Evolutionary conservation across 2,113 vertebrate genomes (phyloP), one percentile per base, ranked within the genome.

Genomic region (Motacilla tschutschensis): DNA sequence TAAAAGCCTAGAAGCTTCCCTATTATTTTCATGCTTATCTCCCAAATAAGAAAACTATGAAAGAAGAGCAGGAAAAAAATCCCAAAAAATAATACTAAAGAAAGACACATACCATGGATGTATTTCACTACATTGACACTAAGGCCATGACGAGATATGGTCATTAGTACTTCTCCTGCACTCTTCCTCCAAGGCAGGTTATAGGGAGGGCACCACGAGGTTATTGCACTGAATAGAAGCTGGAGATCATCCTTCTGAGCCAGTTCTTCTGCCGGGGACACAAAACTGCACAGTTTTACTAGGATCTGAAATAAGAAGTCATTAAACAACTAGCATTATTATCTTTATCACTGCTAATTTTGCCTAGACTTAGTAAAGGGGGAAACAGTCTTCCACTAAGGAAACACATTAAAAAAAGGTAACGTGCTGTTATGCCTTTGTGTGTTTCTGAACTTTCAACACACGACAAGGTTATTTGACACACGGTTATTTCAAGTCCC

Each of bases 151-250:
- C 99, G 96, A 46, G 99, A 99, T 97, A 99, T 99, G 95, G 99
- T 99, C 97, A 98, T 99, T 19, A 99, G 98, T 36, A 99, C 99
- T 94, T 99, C 99, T n/a, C 98, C 99, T 1, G 99, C 99, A 54
- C 99, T 99, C 96, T 98, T 98, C 94, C 99, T 98, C 99, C 99
- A 99, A 70, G 99, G 99, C 93, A 99, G 97, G 91, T 99, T 99
- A 94, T 99, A 99, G 44, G 99, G 99, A 46, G 99, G 99, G 88
- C 99, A 99, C 99, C 99, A 99, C 58, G 99, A 99, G 43, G 99
- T 99, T 98, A 99, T 99, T 98, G 99, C 99, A 94, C 99, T 99
- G 97, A 99, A 99, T 8, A 99, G 95, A 84, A 99, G 98, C 97
- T 99, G 99, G 26, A 99, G 98, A 94, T 99, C 99, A 62, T 99